Base-by-base conservation (phyloP, 2,113 vertebrate species). In the Thamnaconus septentrionalis region DNA sequence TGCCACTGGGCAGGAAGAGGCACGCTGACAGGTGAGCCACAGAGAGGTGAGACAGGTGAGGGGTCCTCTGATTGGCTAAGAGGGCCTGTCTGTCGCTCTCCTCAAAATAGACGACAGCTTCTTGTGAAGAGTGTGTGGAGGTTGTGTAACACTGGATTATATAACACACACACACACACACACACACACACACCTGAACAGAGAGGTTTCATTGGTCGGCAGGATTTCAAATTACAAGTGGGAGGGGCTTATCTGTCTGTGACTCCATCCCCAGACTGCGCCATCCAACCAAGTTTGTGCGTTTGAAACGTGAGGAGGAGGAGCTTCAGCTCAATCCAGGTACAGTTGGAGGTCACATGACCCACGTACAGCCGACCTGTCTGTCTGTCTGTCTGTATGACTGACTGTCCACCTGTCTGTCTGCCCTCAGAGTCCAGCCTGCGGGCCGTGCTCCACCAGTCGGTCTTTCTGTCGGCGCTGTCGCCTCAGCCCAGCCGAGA, bases 281-380 rank as follows among this genome's bases (percentile, higher is more conserved):
- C 68, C 83, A 85, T 63, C 83, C 91, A 70, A 74, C 88, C 75
- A 92, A 91, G 76, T 89, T 90, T 71, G 83, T 93, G 73, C 75
- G 86, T 87, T 90, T 91, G 59, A 91, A 92, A 90, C 66, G 85
- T 51, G 86, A 92, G 79, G 88, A 91, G 81, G 82, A 91, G 80
- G 85, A 83, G 59, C 60, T 84, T 71, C 53, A 60, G 3, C 3
- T 71, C 1, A 41, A 54, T 54, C 66, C 83, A 85, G 83, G 87
- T 87, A 60, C 40, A 43, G 41, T n/a, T 3, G 50, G 3, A 7
- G 50, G 1, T 31, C 18, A 31, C 18, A 31, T 31, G 18, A 31
- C 18, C 18, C 18, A 31, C 18, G 18, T 31, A 31, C 18, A 31
- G 18, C 18, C 18, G 10, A 57, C 18, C 10, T 42, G 46, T 66